Percentiles rank a stretch among this genome's conserved stretches.
Evolutionary conservation across 2,888 invertebrate genomes (phyloP).

Genomic region (Meteorus cinctellus): DNA sequence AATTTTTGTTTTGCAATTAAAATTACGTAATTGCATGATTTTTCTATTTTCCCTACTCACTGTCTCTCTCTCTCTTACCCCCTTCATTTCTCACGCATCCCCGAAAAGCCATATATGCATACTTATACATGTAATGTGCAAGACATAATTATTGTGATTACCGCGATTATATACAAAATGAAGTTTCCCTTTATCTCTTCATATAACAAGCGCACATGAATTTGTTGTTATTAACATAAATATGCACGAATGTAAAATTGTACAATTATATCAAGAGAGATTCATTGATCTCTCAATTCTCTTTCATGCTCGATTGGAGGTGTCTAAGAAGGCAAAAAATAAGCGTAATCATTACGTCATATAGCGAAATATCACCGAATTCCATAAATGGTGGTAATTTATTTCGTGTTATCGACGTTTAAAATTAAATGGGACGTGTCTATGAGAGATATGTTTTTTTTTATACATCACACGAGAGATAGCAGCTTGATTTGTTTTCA

Average conservation of each 20-base stretch:
- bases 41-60: neutral
- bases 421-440: constrained; percentile 33
- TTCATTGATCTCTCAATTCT: neutral
- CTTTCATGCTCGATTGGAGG: neutral
- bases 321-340: constrained; percentile 50
- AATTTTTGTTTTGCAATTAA: constrained; percentile 14
- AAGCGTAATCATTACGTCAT: constrained; percentile 60
- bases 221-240: neutral
- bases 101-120: constrained; percentile 8
- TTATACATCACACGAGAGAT: constrained; percentile 14
- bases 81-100: neutral
- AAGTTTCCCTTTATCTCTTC: constrained; percentile 14
- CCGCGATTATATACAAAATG: constrained; percentile 33
- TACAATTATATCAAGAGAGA: neutral
- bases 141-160: constrained; percentile 1
- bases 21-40: neutral
- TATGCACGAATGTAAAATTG: constrained; percentile 1
- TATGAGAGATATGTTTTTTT: constrained; percentile 4
- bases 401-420: constrained; percentile 16
- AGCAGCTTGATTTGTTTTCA: constrained; percentile 11
- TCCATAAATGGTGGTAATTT: neutral
- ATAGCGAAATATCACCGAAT: constrained; percentile 13
- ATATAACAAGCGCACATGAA: constrained; percentile 2
- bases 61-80: neutral
- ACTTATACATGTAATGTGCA: constrained; percentile 8